A percentile compares a stretch with the other conserved stretches of the same genome.
Conservation (phyloP, 2,797 vertebrate species). For the Halcyon smyrnensis region DNA sequence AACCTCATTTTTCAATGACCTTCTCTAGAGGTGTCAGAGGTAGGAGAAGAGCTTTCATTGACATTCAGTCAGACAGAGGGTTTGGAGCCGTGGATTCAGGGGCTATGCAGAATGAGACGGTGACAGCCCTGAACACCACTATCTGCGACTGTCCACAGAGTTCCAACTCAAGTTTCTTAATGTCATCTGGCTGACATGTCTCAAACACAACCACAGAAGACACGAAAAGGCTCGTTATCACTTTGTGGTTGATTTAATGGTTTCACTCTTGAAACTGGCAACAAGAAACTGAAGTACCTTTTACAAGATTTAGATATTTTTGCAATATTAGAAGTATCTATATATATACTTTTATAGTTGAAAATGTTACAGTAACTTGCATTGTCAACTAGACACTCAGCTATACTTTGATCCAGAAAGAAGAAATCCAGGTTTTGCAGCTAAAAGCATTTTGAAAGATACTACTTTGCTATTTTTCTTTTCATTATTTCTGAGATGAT, state of each 20-base stretch:
- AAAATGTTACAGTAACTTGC: neutral
- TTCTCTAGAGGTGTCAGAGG: neutral
- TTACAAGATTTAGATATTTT: neutral
- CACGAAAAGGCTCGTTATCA: neutral
- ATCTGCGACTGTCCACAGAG: neutral
- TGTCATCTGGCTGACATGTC: neutral
- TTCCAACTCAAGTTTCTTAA: neutral
- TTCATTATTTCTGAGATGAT: neutral
- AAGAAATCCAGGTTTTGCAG: neutral
- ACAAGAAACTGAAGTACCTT: neutral
- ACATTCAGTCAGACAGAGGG: neutral
- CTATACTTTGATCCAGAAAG: neutral
- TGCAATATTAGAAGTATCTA: neutral
- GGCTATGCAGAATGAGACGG: neutral
- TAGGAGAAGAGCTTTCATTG: neutral
- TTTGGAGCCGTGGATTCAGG: neutral
- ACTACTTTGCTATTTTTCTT: neutral
- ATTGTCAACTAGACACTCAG: neutral
- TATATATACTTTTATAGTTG: neutral
- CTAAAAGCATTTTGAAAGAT: neutral
- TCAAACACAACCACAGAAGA: neutral
- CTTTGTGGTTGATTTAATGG: neutral
- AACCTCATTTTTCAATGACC: neutral
- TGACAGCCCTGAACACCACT: neutral
- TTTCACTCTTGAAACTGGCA: neutral